A percentile compares a stretch with the other conserved stretches of the same genome.
Conservation (phyloP, 2,888 invertebrate genomes). For the Latrodectus hesperus region DNA sequence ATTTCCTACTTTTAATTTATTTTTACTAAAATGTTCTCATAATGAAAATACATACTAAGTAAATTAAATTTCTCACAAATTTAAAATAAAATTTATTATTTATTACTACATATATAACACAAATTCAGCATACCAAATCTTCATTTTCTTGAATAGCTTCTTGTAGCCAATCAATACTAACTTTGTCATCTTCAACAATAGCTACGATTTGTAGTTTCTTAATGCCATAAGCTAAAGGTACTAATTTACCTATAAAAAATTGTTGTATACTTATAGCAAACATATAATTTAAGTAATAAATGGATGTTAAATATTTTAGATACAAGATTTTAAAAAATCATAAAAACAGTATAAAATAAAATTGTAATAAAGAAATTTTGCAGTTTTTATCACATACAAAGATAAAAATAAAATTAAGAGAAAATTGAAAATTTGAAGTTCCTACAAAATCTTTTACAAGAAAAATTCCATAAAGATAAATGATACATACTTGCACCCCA, state of each 20-base stretch:
- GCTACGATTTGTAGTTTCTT: slow-evolving; percentile 76
- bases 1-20: too few relatives aligned
- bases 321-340: not conserved
- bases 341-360: not conserved
- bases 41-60: too few relatives aligned
- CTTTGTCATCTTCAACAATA: slow-evolving; percentile 77
- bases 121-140: slow-evolving; percentile 68
- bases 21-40: too few relatives aligned
- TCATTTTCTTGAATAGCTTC: slow-evolving; percentile 72
- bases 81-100: too few relatives aligned
- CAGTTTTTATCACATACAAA: not conserved
- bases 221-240: slow-evolving; percentile 76
- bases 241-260: slow-evolving; percentile 74
- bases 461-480: too few relatives aligned
- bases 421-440: too few relatives aligned
- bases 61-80: too few relatives aligned
- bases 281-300: too few relatives aligned
- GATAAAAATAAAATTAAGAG: not conserved
- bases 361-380: not conserved
- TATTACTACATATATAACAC: too few relatives aligned
- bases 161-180: slow-evolving; percentile 72
- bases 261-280: not conserved
- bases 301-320: too few relatives aligned
- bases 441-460: too few relatives aligned
- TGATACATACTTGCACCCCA: slow-evolving; percentile 76